Base-by-base conservation (phyloP, 2,888 invertebrate genomes). In the Cephus nigrinus region DNA sequence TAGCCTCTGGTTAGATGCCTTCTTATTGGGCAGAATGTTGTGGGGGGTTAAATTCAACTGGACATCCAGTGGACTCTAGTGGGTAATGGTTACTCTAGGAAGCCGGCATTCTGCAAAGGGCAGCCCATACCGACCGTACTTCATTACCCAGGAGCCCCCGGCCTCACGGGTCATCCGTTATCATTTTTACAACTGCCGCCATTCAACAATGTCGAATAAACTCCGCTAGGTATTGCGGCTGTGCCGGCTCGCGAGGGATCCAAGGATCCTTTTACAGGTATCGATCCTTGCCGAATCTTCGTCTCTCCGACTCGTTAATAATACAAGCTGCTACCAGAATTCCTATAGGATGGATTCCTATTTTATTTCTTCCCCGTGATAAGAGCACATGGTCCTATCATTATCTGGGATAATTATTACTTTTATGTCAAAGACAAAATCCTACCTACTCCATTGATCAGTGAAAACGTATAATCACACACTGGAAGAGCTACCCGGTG, bases 121-220 rank as follows among this genome's bases (percentile, higher is more conserved):
- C 73, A 75, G 80, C 84, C 78, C 84, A 82, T 85, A 87, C 90
- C 88, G 89, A 91, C 91, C 91, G 91, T 91, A 91, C 91, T 91
- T 90, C 90, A 91, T 91, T 91, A 91, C 87, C 90, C 89, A 79
- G 86, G 88, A 89, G 89, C 87, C 88, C 85, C 86, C 83, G 85
- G 87, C 87, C 89, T 88, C 89, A 84, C 86, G 85, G 90, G 88
- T 91, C 90, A 90, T 91, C 88, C 90, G 91, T 91, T 91, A 91
- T 91, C 90, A 91, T 91, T 91, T 91, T 91, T 91, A 91, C 91
- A 90, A 89, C 91, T 91, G 89, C 90, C 90, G 89, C 91, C 90
- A 91, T 91, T 89, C 89, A 91, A 91, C 91, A 91, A 91, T 91
- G 91, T 91, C 91, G 91, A 91, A 91, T 91, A 91, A 91, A 91